Base-by-base conservation (phyloP, 2,797 vertebrate genomes). In the Acipenser transmontanus region DNA sequence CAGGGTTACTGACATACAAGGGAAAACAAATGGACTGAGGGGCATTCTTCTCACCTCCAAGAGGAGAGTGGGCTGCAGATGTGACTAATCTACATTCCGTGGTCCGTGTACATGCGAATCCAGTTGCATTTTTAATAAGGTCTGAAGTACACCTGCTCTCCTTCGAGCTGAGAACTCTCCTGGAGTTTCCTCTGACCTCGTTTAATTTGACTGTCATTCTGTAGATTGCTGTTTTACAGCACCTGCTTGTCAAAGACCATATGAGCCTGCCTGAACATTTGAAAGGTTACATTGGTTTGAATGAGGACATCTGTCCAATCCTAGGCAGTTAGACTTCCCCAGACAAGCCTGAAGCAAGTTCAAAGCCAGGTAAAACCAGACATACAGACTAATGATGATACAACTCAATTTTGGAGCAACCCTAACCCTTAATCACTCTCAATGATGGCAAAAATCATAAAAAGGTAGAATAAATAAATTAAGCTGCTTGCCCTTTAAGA, bases 41-140 rank as follows among this genome's bases (percentile, higher is more conserved):
- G 47, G 64, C 6, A 59, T 65, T 56, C 54, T 48, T 64, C 57
- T 71, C 71, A 71, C 75, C 75, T 74, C 71, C 59, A 62, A 66
- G 62, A 67, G 69, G 48, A 67, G 48, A 71, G 73, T 73, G 74
- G 50, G 60, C 54, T 71, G 77, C 88, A 89, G 85, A 87, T 86
- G 85, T 83, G 82, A 78, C 82, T 89, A 81, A 76, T 88, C 87
- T 87, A 67, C 68, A 69, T 74, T 70, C 74, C 76, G 77, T 76
- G 70, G 77, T 71, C 69, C 68, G 71, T 74, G 76, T 78, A 66
- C 70, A 67, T 76, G 77, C 75, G 7, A 54, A 54, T 54, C n/a
- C 6, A 9, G 52, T 9, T 54, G 52, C 8, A 54, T 54, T 54
- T 54, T 54, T 54, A 54, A 54, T 54, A 54, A 54, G 52, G 7